Base-by-base conservation (phyloP, 2,888 invertebrate genomes). In the Noctua comes region DNA sequence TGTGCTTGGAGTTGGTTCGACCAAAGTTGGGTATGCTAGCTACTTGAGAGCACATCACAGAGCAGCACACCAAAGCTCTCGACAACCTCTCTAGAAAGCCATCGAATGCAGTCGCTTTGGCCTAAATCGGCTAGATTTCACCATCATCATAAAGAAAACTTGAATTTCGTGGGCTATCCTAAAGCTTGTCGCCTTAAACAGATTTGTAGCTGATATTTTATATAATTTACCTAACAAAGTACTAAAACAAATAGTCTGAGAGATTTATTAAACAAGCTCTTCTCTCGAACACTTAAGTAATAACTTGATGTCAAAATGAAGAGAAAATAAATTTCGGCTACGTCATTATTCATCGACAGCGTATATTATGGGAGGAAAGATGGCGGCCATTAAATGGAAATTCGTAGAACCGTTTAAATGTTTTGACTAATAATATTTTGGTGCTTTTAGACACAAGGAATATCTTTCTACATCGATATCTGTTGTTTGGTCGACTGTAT, bases 311-410 rank as follows among this genome's bases (percentile, higher is more conserved):
- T 91, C 91, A 91, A 89, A 90, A 86, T 88, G 85, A 88, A 83
- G 85, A 84, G 90, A 88, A 92, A 93, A 93, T 93, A 94, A 93
- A 94, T 94, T 90, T 89, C 91, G 89, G 88, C 92, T 93, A 93
- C 92, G 93, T 94, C 94, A 94, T 95, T 95, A 94, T 94, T 95
- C 94, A 95, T 94, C 89, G 92, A 91, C 91, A 88, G 88, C 92
- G 94, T 94, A 93, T 93, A 93, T 92, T 94, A 92, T 93, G 91
- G 92, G 86, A 86, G 90, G 92, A 95, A 93, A 91, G 91, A 96
- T 94, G 93, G 91, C 18, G 90, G 89, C 91, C 93, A 95, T 94
- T 92, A 94, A 93, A 93, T 79, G 18, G 69, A 75, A 69, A 81
- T 78, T 48, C 24, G 27, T 71, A 76, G 40, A 59, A 73, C 66